phyloP scores from a whole-genome alignment of 2,113 vertebrate genomes.

The Strigops habroptila region DNA sequence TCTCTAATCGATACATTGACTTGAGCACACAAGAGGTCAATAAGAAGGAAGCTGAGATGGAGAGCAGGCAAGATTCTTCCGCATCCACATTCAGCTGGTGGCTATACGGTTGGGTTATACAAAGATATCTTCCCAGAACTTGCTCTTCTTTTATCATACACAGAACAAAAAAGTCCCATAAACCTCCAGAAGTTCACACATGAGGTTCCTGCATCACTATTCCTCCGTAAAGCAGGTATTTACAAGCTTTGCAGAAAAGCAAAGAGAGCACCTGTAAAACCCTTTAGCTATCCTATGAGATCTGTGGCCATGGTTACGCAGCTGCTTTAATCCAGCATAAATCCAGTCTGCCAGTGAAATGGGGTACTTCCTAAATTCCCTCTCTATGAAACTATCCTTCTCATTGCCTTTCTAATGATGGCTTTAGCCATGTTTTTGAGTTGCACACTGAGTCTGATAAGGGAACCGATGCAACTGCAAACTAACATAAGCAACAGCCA shows the following conservation, averaged over 20 bases:
- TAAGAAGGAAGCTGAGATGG: background rate
- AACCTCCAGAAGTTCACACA: background rate
- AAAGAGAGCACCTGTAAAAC: slow-evolving; percentile 31
- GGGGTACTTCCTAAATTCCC: background rate
- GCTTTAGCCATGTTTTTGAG: no score
- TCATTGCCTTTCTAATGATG: background rate
- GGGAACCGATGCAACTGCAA: background rate
- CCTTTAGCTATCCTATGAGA: slow-evolving; percentile 26
- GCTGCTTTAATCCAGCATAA: slow-evolving; percentile 51
- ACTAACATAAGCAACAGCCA: background rate
- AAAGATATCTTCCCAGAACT: background rate
- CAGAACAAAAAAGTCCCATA: background rate
- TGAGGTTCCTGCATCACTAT: background rate
- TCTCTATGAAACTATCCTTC: background rate
- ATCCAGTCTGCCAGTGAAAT: slow-evolving; percentile 16
- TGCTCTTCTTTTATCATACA: background rate
- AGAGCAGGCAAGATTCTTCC: background rate
- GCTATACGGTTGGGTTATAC: background rate
- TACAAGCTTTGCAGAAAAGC: background rate
- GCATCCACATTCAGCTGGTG: background rate
- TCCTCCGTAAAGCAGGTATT: slow-evolving; percentile 23
- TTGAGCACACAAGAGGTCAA: background rate
- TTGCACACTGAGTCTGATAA: background rate
- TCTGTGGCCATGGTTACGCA: slow-evolving; percentile 61
- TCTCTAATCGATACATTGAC: background rate